Evolutionary conservation across 2,797 vertebrate genomes (phyloP).

Genomic region (Oreochromis grahami): DNA sequence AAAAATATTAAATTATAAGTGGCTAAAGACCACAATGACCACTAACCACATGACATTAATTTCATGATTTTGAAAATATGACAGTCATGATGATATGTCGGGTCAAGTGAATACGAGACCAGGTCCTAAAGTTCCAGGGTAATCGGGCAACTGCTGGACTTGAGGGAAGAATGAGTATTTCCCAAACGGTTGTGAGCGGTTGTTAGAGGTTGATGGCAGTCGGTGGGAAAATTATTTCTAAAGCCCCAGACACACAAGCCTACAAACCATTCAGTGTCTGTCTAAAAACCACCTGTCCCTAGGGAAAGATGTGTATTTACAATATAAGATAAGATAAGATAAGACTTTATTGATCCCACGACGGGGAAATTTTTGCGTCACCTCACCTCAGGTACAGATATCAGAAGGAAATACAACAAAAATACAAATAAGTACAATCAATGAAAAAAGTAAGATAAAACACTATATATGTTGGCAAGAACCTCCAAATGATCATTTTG

Average conservation of each 20-base stretch:
- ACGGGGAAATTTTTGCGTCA: too few relatives aligned
- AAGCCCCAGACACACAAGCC: neutral
- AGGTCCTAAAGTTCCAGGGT: neutral
- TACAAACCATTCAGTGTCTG: neutral
- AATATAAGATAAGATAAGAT: too few relatives aligned
- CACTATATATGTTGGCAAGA: neutral
- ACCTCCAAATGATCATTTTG: neutral
- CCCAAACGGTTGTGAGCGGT: neutral
- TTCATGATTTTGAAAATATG: neutral
- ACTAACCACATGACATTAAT: neutral
- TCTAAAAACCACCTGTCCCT: neutral
- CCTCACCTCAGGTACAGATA: too few relatives aligned
- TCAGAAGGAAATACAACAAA: too few relatives aligned
- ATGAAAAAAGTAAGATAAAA: too few relatives aligned
- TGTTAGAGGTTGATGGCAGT: neutral
- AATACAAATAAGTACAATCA: too few relatives aligned
- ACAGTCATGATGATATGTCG: neutral
- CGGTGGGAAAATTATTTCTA: neutral
- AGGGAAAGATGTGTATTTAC: neutral
- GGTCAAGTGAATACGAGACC: neutral
- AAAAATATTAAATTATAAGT: neutral
- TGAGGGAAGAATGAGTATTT: neutral
- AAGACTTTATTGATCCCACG: too few relatives aligned
- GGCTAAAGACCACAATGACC: neutral
- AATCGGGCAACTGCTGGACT: neutral